A percentile compares a stretch with the other conserved stretches of the same genome.
Conservation (phyloP, 2,113 vertebrate species). For the Scytalopus superciliaris region DNA sequence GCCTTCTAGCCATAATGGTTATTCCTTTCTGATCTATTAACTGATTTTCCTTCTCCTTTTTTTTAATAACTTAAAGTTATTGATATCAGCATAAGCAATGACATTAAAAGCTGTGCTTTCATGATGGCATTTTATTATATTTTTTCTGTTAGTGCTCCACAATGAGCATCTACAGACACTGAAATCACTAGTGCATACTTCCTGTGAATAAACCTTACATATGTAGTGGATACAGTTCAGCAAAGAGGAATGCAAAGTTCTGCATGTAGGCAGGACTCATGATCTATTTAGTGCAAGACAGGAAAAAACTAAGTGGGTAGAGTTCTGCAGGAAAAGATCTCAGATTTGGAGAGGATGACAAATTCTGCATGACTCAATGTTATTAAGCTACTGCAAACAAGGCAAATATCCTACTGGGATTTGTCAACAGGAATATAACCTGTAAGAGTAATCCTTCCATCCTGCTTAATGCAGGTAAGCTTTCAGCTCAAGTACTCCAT, state of each 20-base stretch:
- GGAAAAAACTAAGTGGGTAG: not conserved
- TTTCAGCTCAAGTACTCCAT: conserved; percentile 51
- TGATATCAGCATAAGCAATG: not conserved
- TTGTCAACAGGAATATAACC: conserved; percentile 47
- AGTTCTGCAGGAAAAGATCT: conserved; percentile 1
- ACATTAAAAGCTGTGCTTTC: not conserved
- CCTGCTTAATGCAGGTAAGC: not conserved
- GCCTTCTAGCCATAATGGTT: not conserved
- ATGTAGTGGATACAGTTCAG: not conserved
- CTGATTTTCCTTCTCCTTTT: not conserved
- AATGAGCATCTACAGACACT: not conserved
- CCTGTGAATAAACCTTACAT: not conserved
- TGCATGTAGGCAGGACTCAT: not conserved
- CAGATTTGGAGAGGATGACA: conserved; percentile 19
- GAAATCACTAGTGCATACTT: not conserved
- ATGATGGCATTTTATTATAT: not conserved
- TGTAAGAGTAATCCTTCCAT: conserved; percentile 47
- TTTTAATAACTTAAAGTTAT: not conserved
- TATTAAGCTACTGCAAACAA: conserved; percentile 48
- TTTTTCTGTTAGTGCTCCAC: not conserved
- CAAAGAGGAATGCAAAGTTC: not conserved
- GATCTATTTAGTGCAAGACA: not conserved
- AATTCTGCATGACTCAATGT: conserved; percentile 49
- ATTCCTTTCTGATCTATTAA: not conserved
- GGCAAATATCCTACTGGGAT: conserved; percentile 30